Base-by-base conservation (phyloP, 2,797 vertebrate species). In the Microchirus variegatus region DNA sequence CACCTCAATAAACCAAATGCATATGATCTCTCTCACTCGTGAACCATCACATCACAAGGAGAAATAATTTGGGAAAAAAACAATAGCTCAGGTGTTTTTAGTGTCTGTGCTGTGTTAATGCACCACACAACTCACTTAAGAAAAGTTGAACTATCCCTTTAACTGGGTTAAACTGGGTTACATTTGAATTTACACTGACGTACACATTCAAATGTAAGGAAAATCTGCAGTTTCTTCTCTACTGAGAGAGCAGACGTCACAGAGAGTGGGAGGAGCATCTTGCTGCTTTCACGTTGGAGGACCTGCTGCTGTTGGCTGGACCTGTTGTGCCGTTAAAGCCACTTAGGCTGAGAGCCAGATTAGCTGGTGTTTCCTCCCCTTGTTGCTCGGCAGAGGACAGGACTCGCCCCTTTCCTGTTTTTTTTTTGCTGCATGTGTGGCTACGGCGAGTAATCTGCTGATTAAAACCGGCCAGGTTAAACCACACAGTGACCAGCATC, bases 271-370 rank as follows among this genome's bases (percentile, higher is more conserved):
- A 64, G 70, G 56, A 54, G 63, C 17, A 14, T 51, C 11, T 12
- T 45, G 13, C 44, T 63, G 44, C 15, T 51, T 73, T 77, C 68
- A 76, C 18, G 15, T 67, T 83, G 61, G 51, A 59, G 35, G 43
- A 47, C 67, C 45, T 75, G 75, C 57, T 77, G 69, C 58, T 37
- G 2, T 60, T 52, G 0, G 38, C 63, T 66, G 49, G 19, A 50
- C 51, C 45, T 35, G 53, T 61, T 75, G 75, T 71, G 67, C 70
- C 53, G 55, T 41, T 63, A 76, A 87, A 87, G 70, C 86, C 84
- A 85, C 81, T 91, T 86, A 88, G 80, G 62, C 31, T 65, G 75
- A 81, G 75, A 81, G 80, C 56, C 72, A 85, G 87, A 89, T 89
- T 90, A 89, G 75, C 78, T 42, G 49, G 59, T 18, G 63, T 70